Conservation (phyloP, 2,113 vertebrate genomes). For the Cairina moschata region DNA sequence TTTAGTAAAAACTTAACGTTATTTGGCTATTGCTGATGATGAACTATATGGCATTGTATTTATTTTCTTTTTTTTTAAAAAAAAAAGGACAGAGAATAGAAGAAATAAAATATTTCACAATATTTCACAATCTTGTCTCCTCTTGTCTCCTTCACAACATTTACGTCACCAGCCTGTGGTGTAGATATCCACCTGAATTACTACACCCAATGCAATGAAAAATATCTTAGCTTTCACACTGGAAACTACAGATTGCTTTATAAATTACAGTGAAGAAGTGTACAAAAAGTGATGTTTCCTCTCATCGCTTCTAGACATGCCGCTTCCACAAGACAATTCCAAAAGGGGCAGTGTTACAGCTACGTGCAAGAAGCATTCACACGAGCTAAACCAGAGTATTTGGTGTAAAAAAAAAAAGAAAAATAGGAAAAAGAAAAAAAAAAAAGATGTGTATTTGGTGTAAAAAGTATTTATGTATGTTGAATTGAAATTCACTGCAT, state of each 20-base stretch:
- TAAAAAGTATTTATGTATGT: rapidly evolving
- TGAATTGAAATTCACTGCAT: not conserved
- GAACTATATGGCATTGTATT: conserved; percentile 3
- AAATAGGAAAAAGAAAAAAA: too few species aligned
- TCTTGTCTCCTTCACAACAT: conserved; percentile 42
- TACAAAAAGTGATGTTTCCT: not conserved
- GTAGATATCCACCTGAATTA: not conserved
- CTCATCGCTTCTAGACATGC: not conserved
- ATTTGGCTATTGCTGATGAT: conserved; percentile 37
- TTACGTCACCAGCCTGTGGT: conserved; percentile 38
- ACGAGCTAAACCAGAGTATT: not conserved
- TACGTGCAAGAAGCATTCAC: not conserved
- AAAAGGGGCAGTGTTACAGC: not conserved
- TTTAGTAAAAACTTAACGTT: not conserved
- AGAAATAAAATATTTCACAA: not conserved
- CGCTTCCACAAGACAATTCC: rapidly evolving
- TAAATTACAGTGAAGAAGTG: not conserved
- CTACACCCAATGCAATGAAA: not conserved
- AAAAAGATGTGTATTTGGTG: too few species aligned
- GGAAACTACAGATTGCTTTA: not conserved
- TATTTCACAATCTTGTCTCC: conserved; percentile 26
- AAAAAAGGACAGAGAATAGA: not conserved
- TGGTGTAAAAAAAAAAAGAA: too few species aligned
- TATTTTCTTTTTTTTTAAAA: not conserved
- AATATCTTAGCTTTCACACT: not conserved